phyloP scores from a whole-genome alignment of 2,888 invertebrate species.

The Idaea dimidiata region DNA sequence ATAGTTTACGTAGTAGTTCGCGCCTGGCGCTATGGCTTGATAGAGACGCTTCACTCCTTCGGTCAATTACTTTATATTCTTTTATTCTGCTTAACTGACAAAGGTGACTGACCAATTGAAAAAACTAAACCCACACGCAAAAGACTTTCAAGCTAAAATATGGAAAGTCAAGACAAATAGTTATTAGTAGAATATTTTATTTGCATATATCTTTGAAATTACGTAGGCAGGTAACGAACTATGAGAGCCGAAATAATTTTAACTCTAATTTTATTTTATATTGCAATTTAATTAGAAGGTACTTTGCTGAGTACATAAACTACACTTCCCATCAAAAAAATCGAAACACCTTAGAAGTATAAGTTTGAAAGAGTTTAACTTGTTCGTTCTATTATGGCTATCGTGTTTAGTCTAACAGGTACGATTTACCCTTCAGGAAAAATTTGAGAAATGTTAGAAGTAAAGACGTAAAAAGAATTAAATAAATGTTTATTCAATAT shows the following conservation, averaged over 20 bases:
- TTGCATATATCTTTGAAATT: not conserved
- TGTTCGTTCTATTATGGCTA: too few relatives aligned
- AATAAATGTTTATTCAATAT: too few relatives aligned
- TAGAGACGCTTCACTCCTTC: too few relatives aligned
- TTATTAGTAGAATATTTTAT: slow-evolving; percentile 2
- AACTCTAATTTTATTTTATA: not conserved
- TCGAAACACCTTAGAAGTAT: too few relatives aligned
- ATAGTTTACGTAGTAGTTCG: too few relatives aligned
- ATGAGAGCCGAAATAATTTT: not conserved
- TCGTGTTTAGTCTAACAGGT: too few relatives aligned
- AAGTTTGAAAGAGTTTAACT: too few relatives aligned
- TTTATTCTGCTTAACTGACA: not conserved
- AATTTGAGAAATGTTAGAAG: too few relatives aligned
- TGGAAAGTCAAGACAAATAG: slow-evolving; percentile 1
- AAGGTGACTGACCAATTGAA: not conserved
- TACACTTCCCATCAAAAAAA: too few relatives aligned
- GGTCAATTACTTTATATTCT: slow-evolving; percentile 11
- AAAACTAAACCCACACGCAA: not conserved
- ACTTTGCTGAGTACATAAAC: not conserved
- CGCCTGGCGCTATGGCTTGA: too few relatives aligned
- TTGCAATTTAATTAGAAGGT: not conserved
- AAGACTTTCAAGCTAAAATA: not conserved
- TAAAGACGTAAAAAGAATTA: too few relatives aligned
- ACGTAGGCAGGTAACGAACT: not conserved
- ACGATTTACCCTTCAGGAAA: too few relatives aligned